Evolutionary conservation across 2,888 invertebrate species (phyloP).

Genomic region (Temnothorax ravouxi): DNA sequence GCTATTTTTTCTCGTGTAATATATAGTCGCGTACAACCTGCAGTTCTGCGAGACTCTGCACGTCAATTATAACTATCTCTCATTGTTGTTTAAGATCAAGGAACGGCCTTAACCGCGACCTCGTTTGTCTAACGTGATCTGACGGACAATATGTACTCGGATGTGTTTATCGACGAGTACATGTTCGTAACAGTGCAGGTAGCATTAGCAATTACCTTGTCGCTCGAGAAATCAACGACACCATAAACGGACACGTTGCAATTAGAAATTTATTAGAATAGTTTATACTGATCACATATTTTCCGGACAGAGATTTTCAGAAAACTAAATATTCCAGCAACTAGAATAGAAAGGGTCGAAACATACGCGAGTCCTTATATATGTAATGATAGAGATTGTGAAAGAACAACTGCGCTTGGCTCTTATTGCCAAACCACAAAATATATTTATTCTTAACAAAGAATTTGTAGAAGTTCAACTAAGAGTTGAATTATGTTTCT

Average conservation of each 20-base stretch:
- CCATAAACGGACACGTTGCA: neutral
- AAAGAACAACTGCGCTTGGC: too few relatives aligned
- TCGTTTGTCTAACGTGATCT: conserved; percentile 63
- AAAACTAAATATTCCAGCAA: neutral
- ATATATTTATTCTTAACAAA: neutral
- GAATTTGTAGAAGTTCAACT: neutral
- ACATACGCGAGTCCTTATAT: too few relatives aligned
- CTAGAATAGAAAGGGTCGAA: too few relatives aligned
- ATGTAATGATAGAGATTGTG: too few relatives aligned
- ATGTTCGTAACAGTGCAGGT: neutral
- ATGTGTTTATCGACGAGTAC: conserved; percentile 5
- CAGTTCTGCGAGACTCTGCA: neutral
- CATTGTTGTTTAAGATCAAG: conserved; percentile 65
- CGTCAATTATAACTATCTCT: too few relatives aligned
- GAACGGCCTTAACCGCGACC: conserved; percentile 69
- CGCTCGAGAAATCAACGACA: conserved; percentile 17
- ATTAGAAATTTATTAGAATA: conserved; percentile 1
- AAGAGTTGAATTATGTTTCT: neutral
- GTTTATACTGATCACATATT: neutral
- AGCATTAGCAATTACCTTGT: conserved; percentile 13
- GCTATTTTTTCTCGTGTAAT: neutral
- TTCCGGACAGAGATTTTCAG: neutral
- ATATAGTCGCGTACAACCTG: neutral
- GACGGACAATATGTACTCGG: conserved; percentile 51
- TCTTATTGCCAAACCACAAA: too few relatives aligned